phyloP scores from a whole-genome alignment of 2,888 invertebrate genomes.

The Perithous albicinctus region DNA sequence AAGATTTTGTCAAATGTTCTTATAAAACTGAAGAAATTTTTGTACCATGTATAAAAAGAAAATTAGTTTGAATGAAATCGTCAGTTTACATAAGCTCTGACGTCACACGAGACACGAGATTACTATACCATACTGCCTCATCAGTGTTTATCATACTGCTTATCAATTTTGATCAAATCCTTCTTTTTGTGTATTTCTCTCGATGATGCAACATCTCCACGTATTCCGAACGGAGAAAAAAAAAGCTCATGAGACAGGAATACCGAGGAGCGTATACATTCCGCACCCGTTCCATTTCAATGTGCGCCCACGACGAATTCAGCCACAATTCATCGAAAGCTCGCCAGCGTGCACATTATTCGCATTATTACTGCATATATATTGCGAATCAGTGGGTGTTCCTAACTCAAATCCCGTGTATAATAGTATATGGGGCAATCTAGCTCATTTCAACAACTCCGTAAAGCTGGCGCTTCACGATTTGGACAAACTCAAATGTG shows the following conservation, averaged over 20 bases:
- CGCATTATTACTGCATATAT: slow-evolving; percentile 27
- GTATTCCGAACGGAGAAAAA: not conserved
- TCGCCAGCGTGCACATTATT: not conserved
- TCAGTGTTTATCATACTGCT: too few species aligned
- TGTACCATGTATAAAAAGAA: too few species aligned
- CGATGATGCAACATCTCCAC: slow-evolving; percentile 39
- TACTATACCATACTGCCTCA: too few species aligned
- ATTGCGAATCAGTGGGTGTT: slow-evolving; percentile 12
- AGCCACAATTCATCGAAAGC: slow-evolving; percentile 34
- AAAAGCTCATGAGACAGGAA: not conserved
- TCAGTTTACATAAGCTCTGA: too few species aligned
- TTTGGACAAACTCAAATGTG: too few species aligned
- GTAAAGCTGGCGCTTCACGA: too few species aligned
- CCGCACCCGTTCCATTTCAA: not conserved
- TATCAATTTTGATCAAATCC: too few species aligned
- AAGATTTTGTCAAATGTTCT: too few species aligned
- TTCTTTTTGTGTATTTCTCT: too few species aligned
- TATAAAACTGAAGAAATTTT: too few species aligned
- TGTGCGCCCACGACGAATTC: slow-evolving; percentile 26
- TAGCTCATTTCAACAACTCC: not conserved
- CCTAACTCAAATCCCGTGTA: slow-evolving; percentile 2
- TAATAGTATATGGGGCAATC: not conserved
- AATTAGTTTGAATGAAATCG: too few species aligned
- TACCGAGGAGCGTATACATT: not conserved
- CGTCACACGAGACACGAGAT: too few species aligned